phyloP scores from a whole-genome alignment of 1,140 invertebrate species.

The Coelopa frigida region DNA sequence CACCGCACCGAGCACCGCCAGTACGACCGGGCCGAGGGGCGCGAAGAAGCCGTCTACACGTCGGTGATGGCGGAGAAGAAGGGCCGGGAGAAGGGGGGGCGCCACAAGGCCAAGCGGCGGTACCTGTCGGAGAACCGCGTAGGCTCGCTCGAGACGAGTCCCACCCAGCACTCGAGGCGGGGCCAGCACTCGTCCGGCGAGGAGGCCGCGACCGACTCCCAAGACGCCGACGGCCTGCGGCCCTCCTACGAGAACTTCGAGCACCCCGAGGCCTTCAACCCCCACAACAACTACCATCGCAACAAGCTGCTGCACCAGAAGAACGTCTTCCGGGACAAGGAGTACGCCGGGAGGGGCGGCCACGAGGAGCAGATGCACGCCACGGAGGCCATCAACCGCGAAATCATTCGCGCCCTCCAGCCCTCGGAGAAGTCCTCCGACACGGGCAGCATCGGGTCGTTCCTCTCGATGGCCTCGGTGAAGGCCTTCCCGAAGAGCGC shows the following conservation, averaged over 20 bases:
- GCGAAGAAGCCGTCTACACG: conserved; percentile 35
- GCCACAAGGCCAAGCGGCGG: conserved; percentile 29
- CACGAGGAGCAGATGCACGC: conserved; percentile 9
- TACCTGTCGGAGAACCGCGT: conserved; percentile 42
- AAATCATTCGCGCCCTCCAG: conserved; percentile 29
- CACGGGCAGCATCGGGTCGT: conserved; percentile 41
- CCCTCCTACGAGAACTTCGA: conserved; percentile 35
- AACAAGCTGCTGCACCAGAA: conserved; percentile 38
- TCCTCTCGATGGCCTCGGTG: conserved; percentile 72
- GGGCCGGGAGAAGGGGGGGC: conserved; percentile 24
- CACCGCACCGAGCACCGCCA: conserved; percentile 22
- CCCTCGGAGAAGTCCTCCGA: conserved; percentile 33
- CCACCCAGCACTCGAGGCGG: conserved; percentile 27
- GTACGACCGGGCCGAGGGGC: conserved; percentile 32
- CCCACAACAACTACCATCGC: conserved; percentile 40
- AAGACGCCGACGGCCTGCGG: conserved; percentile 16
- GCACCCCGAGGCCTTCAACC: conserved; percentile 36
- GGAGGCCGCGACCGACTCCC: conserved; percentile 13
- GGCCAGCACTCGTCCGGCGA: conserved; percentile 27
- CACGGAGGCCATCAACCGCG: conserved; percentile 37
- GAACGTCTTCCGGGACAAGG: conserved; percentile 20
- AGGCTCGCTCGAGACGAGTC: conserved; percentile 39
- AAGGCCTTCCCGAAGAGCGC: conserved; percentile 61
- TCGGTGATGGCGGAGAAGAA: conserved; percentile 39
- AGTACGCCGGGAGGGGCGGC: conserved; percentile 12